Conservation (phyloP, 1,140 invertebrate species). For the Melanaphis sacchari region DNA sequence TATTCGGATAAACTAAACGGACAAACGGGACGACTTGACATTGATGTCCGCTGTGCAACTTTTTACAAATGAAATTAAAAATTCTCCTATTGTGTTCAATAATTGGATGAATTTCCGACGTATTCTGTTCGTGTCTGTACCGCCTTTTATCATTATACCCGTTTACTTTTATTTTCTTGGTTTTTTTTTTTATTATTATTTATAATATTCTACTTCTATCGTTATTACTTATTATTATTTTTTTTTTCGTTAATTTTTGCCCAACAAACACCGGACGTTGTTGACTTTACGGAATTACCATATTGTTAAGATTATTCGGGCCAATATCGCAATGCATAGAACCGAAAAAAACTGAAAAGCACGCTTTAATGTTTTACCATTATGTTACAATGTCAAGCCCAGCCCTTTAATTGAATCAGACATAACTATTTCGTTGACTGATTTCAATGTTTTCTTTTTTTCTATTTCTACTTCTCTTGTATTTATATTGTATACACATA, state of each 20-base stretch:
- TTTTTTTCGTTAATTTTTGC: neutral
- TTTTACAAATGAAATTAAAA: constrained; percentile 23
- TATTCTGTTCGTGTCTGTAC: constrained; percentile 17
- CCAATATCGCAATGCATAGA: neutral
- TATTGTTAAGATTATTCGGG: neutral
- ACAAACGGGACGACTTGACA: neutral
- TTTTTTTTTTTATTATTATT: neutral
- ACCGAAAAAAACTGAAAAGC: neutral
- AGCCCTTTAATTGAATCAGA: neutral
- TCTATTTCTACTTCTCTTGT: neutral
- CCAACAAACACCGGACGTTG: neutral
- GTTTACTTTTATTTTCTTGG: constrained; percentile 1
- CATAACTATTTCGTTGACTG: neutral
- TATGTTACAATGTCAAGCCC: neutral
- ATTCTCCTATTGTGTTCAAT: constrained; percentile 35
- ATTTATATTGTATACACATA: neutral
- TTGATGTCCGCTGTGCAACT: constrained; percentile 19
- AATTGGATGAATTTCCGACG: constrained; percentile 46
- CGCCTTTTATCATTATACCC: neutral
- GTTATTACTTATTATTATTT: neutral
- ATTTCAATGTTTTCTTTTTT: constrained; percentile 9
- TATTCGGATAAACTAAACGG: neutral
- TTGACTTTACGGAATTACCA: neutral
- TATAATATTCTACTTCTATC: neutral
- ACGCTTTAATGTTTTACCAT: neutral